Evolutionary conservation across 2,113 vertebrate species (phyloP).

Genomic region (Brachirus orientalis): DNA sequence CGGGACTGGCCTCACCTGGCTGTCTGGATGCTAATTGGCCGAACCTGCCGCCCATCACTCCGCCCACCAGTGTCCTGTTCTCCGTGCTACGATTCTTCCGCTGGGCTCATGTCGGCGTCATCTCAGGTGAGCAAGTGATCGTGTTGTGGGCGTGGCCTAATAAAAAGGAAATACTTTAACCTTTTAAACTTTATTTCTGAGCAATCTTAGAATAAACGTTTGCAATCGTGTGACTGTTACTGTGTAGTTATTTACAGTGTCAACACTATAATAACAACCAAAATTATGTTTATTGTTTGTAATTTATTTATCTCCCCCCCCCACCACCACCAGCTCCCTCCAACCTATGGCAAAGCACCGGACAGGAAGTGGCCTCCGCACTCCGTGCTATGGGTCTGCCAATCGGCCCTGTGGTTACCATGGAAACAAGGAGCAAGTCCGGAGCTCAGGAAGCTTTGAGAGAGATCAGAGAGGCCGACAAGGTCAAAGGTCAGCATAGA

Average conservation of each 20-base stretch:
- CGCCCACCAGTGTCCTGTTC: constrained; percentile 62
- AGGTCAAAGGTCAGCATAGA: constrained; percentile 81
- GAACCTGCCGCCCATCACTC: constrained; percentile 64
- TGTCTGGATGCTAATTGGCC: constrained; percentile 65
- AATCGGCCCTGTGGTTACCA: constrained; percentile 75
- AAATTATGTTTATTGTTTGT: not conserved
- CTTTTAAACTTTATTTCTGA: not conserved
- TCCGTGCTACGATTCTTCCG: constrained; percentile 80
- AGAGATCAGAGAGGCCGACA: constrained; percentile 67
- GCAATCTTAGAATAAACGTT: no score
- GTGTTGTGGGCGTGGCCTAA: accelerated
- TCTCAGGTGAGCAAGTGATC: constrained; percentile 67
- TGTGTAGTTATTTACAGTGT: no score
- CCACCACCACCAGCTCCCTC: constrained; percentile 50
- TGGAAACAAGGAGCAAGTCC: constrained; percentile 52
- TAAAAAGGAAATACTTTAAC: not conserved
- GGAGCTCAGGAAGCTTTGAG: constrained; percentile 74
- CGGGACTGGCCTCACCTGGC: constrained; percentile 68
- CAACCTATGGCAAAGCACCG: constrained; percentile 85
- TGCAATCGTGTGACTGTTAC: no score
- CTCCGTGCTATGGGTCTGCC: constrained; percentile 84
- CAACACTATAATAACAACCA: not conserved
- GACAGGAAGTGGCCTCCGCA: constrained; percentile 71
- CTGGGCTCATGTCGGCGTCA: constrained; percentile 85
- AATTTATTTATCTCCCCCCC: no score